Conservation (phyloP, 2,888 invertebrate genomes). For the Drosophila barbarae region DNA sequence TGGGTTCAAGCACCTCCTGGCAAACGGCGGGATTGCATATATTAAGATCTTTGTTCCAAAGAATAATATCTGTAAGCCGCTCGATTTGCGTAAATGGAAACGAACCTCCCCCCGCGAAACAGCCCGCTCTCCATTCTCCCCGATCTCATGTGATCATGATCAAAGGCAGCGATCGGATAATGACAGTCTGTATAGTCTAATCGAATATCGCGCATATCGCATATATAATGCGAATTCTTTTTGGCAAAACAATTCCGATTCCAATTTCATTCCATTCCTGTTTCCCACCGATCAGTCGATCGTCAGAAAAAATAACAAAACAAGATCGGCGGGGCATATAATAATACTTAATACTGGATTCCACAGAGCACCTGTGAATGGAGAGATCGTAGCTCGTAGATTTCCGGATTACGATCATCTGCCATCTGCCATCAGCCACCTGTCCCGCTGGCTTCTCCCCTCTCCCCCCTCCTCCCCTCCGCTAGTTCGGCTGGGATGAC, state of each 20-base stretch:
- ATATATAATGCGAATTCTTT: slow-evolving; percentile 59
- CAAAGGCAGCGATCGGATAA: slow-evolving; percentile 46
- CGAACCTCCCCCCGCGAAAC: neutral
- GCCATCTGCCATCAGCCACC: slow-evolving; percentile 1
- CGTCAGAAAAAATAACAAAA: slow-evolving; percentile 23
- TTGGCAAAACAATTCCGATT: slow-evolving; percentile 18
- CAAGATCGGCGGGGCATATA: slow-evolving; percentile 31
- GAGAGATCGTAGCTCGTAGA: slow-evolving; percentile 48
- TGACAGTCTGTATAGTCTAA: slow-evolving; percentile 29
- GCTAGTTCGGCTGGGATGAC: slow-evolving; percentile 38
- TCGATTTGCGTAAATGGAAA: slow-evolving; percentile 63
- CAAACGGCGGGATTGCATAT: slow-evolving; percentile 38
- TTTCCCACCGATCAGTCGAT: neutral
- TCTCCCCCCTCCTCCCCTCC: neutral
- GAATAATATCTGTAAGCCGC: slow-evolving; percentile 23
- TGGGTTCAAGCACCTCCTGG: slow-evolving; percentile 64
- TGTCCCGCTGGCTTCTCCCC: neutral
- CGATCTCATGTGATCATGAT: slow-evolving; percentile 40
- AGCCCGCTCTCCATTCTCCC: neutral
- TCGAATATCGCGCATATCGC: slow-evolving; percentile 22
- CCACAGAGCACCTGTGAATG: slow-evolving; percentile 49
- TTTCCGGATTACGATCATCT: slow-evolving; percentile 60
- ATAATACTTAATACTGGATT: slow-evolving; percentile 8
- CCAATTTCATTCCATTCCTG: slow-evolving; percentile 22
- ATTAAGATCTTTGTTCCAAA: slow-evolving; percentile 48